These are phyloP conservation scores for Ectropis grisescens DNA, from an alignment of 1,140 invertebrate genomes.

Conservation along the genomic window DNA sequence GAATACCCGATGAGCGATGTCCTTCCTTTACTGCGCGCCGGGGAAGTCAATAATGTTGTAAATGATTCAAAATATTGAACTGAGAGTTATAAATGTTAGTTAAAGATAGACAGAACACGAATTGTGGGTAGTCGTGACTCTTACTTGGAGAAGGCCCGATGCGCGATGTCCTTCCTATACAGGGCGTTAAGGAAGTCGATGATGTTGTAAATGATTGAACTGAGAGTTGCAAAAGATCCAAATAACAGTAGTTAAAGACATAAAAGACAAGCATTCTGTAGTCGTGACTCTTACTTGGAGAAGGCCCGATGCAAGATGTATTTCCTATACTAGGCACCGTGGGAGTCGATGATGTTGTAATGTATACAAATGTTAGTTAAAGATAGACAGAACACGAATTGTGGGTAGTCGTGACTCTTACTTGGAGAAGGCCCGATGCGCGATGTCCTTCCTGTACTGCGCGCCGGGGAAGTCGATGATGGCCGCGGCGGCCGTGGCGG, in stretches of 20 bases:
- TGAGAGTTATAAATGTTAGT: too few species aligned
- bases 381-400: too few species aligned
- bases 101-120: too few species aligned
- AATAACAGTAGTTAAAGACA: too few species aligned
- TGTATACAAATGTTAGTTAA: too few species aligned
- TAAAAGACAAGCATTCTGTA: too few species aligned
- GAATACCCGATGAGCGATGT: slow-evolving; percentile 91
- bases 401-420: too few species aligned
- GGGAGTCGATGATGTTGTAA: slow-evolving; percentile 85
- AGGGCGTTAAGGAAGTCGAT: slow-evolving; percentile 89
- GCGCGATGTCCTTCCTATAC: slow-evolving; percentile 91
- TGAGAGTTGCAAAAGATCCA: too few species aligned
- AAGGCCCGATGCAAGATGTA: slow-evolving; percentile 93
- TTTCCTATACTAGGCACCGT: slow-evolving; percentile 86
- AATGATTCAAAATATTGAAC: too few species aligned
- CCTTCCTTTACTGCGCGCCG: slow-evolving; percentile 87
- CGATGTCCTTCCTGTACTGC: slow-evolving; percentile 92
- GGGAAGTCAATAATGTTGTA: slow-evolving; percentile 86
- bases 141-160: slow-evolving; percentile 87
- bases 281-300: slow-evolving; percentile 83
- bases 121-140: too few species aligned
- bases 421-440: slow-evolving; percentile 86
- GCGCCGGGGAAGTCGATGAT: slow-evolving; percentile 86
- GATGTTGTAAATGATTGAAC: too few species aligned
- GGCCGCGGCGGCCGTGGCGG: slow-evolving; percentile 78